Evolutionary conservation across 2,888 invertebrate genomes (phyloP).

Genomic region (Heliconius ethilla): DNA sequence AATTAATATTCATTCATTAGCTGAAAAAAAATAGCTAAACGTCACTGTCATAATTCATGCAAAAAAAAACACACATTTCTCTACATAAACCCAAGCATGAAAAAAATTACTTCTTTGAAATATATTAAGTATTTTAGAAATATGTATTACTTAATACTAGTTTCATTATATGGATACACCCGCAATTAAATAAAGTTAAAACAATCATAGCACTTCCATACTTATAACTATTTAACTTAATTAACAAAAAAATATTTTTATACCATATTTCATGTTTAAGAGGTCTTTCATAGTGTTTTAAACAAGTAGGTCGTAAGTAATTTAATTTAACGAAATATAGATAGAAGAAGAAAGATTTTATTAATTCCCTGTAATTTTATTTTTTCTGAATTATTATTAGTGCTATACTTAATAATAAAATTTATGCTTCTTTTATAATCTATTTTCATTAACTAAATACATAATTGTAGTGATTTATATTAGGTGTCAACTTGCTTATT

Average conservation of each 20-base stretch:
- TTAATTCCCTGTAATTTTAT: too few relatives aligned
- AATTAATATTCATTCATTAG: too few relatives aligned
- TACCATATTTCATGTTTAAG: background rate
- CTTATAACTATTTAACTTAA: background rate
- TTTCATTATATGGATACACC: conserved; percentile 16
- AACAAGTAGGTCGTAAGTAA: background rate
- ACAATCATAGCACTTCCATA: conserved; percentile 29
- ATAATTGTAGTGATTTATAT: too few relatives aligned
- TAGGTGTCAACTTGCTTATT: too few relatives aligned
- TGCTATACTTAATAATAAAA: too few relatives aligned
- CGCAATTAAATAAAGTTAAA: conserved; percentile 31
- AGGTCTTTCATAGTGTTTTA: background rate
- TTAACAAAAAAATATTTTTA: background rate
- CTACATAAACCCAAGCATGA: background rate
- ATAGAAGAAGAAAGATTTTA: too few relatives aligned
- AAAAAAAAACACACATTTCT: background rate
- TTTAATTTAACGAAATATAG: too few relatives aligned
- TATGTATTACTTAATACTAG: conserved; percentile 1
- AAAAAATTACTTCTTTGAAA: background rate
- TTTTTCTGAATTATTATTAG: too few relatives aligned
- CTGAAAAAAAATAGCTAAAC: too few relatives aligned
- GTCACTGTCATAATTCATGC: too few relatives aligned
- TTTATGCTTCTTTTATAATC: too few relatives aligned
- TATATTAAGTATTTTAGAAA: background rate
- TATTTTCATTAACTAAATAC: too few relatives aligned